Base-by-base conservation (phyloP, 2,888 invertebrate species). In the Parascotia fuliginaria region DNA sequence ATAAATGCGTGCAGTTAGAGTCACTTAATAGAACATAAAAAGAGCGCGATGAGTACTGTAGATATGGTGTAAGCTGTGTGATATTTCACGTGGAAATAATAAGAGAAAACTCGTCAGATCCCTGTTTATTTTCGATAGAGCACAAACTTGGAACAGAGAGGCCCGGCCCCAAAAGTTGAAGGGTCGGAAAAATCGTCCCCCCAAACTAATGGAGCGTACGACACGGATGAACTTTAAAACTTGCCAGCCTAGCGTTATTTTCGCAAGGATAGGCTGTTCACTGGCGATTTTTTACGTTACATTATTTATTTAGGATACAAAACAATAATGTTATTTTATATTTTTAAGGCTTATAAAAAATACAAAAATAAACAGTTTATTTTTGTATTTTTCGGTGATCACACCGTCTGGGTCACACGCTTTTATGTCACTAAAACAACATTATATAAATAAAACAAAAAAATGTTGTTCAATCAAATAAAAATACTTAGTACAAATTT, bases 171-270 rank as follows among this genome's bases (percentile, higher is more conserved):
- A 70, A 74, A 81, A 75, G 75, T 83, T 77, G 68, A 74, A 74
- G 79, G 79, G 73, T 74, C 69, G 81, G 81, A 83, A 83, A 80
- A 86, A 85, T 81, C 77, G 73, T 73, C 51, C 24, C 41, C 77
- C 80, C 74, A 60, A 83, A 80, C 86, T 88, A 89, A 89, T 89
- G 88, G 87, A 83, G 75, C 84, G 83, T 62, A 70, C 70, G 71
- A 75, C 70, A 65, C 61, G 77, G 77, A 79, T 81, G 82, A 85
- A 87, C 86, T 87, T 85, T 81, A 75, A 78, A 86, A 87, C 76
- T 83, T 76, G 76, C 70, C 66, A 43, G 45, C 55, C 63, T 57
- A 34, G 65, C 71, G 31, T 60, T 62, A 70, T 68, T 69, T 65
- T 47, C 48, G 45, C 57, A 65, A 55, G 31, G 44, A 33, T 42